Evolutionary conservation across 2,888 invertebrate genomes (phyloP), one percentile per base, ranked within the genome.

Genomic region (Agrotis ipsilon): DNA sequence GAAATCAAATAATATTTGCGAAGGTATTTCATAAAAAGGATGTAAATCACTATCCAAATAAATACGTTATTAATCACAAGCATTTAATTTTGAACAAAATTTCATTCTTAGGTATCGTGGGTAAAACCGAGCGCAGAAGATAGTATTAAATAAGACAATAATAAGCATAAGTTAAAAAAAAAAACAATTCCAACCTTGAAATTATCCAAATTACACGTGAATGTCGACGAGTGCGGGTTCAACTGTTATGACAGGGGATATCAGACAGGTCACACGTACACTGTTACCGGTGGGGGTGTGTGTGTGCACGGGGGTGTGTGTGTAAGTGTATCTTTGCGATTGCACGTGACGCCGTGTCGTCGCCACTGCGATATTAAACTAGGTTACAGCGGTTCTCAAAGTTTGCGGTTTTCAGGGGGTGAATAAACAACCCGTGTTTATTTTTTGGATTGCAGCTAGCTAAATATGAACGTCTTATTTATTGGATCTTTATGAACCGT

Each of bases 321-420:
- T 91, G 90, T 91, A 85, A 86, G 90, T 90, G 91, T 93, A 91
- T 93, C 91, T 93, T 91, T 91, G 91, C 87, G 86, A 87, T 88
- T 86, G 92, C 93, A 94, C 94, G 94, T 94, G 94, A 92, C 94
- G 93, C 93, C 91, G 90, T 92, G 92, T 92, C 93, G 92, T 90
- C 90, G 88, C 88, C 88, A 84, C 87, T 92, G 90, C 92, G 93
- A 94, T 95, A 95, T 95, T 95, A 95, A 95, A 95, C 93, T 92
- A 89, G 88, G 78, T 75, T 88, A 51, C 89, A 82, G 84, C 45
- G 87, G 52, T 65, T 72, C 86, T 81, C 89, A 92, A 92, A 88
- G 79, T 78, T 73, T 5, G 14, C 19, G n/a, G 6, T 16, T 57
- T 54, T 63, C 39, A 13, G 3, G 3, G 9, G 1, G 32, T 32